Evolutionary conservation across 2,113 vertebrate genomes (phyloP), one percentile per base, ranked within the genome.

Genomic region (Rallus limicola): DNA sequence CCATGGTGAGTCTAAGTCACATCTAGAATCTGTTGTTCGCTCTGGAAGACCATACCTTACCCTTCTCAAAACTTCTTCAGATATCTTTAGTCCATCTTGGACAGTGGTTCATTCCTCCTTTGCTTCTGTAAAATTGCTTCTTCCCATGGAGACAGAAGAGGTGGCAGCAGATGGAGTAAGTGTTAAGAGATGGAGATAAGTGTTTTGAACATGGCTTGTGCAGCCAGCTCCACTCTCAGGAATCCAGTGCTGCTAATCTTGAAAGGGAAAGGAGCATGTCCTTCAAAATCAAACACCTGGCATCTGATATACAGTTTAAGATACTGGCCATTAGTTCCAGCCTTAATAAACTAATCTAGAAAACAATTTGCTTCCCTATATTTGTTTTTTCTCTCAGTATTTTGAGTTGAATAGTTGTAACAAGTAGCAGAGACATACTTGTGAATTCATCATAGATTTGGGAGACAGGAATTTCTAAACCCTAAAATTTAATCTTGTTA

Each of bases 191-290:
- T n/a, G 72, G 31, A 88, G 67, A 71, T 74, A 82, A 92, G 72
- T 4, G 3, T 63, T 86, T 94, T 91, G 82, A 71, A 80, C 42
- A 48, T 56, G 19, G 69, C 33, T 68, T 87, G 34, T 56, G 34
- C 58, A 95, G 92, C 65, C 83, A 91, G 42, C 33, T 92, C 42
- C 5, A 11, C 64, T 86, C 56, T 81, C 44, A 78, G 77, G 62
- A 96, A 95, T 91, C 83, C 69, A 91, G 72, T 76, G 38, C 65
- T 88, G 82, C 69, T 88, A 68, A 93, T 86, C 93, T 86, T 81
- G 56, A 94, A 96, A 92, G 38, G 44, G 93, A 94, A 96, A 88
- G 36, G 34, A 90, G 31, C 24, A 75, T 2, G 3, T 68, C 77
- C 58, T 83, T 95, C 60, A 88, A 89, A 90, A 63, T n/a, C 42